These are phyloP conservation scores for Bryconaethiops microstoma DNA, from an alignment of 2,797 vertebrate species.

Conservation along the genomic window DNA sequence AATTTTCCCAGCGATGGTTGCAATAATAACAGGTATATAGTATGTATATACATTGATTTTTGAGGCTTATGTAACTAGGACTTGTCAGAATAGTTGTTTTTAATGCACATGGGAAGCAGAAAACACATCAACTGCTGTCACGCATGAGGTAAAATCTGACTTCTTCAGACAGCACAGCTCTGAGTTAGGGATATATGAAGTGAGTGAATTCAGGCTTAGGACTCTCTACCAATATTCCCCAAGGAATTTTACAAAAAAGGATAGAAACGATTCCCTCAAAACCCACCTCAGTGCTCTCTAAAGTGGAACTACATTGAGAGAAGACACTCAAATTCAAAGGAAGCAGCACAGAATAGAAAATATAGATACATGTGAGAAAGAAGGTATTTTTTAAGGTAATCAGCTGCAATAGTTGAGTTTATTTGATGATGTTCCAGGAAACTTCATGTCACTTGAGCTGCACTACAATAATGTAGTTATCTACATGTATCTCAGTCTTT, in stretches of 20 bases:
- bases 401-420: neutral
- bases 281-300: conserved; percentile 2
- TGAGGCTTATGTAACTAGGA: neutral
- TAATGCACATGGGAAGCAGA: conserved; percentile 9
- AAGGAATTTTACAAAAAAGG: neutral
- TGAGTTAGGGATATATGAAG: neutral
- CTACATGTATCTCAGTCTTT: neutral
- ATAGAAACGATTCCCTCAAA: neutral
- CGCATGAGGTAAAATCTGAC: neutral
- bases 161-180: conserved; percentile 9
- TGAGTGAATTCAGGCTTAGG: neutral
- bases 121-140: neutral
- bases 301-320: neutral
- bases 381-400: neutral
- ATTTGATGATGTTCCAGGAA: neutral
- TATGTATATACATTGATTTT: neutral
- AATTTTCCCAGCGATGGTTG: neutral
- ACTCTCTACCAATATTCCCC: neutral
- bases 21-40: neutral
- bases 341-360: neutral
- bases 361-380: neutral
- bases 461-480: neutral
- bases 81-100: neutral
- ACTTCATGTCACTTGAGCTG: neutral
- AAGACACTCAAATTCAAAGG: neutral